Base-by-base conservation (phyloP, 2,113 vertebrate species). In the Rhabdomys dilectus region DNA sequence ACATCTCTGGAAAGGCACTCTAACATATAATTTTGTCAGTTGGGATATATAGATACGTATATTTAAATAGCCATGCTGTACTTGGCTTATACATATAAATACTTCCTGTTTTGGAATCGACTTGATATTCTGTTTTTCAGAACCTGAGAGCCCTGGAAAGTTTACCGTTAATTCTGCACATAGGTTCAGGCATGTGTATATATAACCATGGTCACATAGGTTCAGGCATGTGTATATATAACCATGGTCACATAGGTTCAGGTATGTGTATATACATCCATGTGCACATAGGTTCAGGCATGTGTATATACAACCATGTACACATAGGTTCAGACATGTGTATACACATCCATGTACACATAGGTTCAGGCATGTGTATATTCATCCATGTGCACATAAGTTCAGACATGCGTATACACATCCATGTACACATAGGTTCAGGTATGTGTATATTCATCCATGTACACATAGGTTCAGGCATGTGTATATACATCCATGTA, bases 1-100 rank as follows among this genome's bases (percentile, higher is more conserved):
- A 81, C 15, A 92, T 75, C 92, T 81, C 85, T 78, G 91, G 60
- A 92, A 94, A 96, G 93, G 87, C 82, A 29, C 12, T 96, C 51
- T 84, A 94, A 95, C 77, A n/a, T 70, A 85, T 26, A 88, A 92
- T 85, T 92, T 86, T 82, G 3, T 91, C 58, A 42, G 2, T 76
- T 96, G 58, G 31, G 82, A 93, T 93, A 80, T 88, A 78, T 4
- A 75, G 39, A 81, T 34, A n/a, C 1, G 15, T 90, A 22, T 82
- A 86, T 22, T 88, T 72, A 51, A 70, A 88, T 66, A 42, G 76
- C 89, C 62, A 60, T 90, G 42, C 45, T 96, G 53, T 90, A 88
- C 16, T 82, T 91, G 80, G 31, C 82, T 88, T 95, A 86, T 42
- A 84, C 15, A 73, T 62, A 87, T 19, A 73, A 82, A 66, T 39